Conservation (phyloP, 2,888 invertebrate genomes). For the Agriopis marginaria region DNA sequence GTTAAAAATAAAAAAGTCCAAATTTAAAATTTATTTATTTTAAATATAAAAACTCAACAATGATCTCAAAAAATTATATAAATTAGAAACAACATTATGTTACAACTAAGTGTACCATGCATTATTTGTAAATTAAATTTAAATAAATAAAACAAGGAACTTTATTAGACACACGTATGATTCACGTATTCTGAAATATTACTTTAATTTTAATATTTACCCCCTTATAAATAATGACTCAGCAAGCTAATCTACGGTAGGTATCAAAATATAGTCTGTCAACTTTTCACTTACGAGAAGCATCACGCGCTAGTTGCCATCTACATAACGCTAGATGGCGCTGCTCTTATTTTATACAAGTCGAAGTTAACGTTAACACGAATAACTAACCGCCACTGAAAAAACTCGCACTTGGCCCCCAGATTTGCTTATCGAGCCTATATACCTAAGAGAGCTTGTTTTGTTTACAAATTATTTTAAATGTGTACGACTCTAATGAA, state of each 20-base stretch:
- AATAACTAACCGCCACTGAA: no score
- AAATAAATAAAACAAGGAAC: slow-evolving; percentile 54
- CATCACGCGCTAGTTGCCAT: no score
- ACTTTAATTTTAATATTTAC: slow-evolving; percentile 33
- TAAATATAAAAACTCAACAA: slow-evolving; percentile 83
- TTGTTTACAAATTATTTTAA: slow-evolving; percentile 33
- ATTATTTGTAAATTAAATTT: slow-evolving; percentile 50
- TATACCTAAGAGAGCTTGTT: slow-evolving; percentile 1
- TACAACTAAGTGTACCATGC: slow-evolving; percentile 66
- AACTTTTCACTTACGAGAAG: no score
- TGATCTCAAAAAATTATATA: slow-evolving; percentile 76
- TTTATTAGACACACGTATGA: slow-evolving; percentile 53
- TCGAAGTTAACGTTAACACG: no score
- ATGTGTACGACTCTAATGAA: slow-evolving; percentile 62
- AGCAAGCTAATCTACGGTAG: no score
- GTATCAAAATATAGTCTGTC: no score
- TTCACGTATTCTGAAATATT: slow-evolving; percentile 31
- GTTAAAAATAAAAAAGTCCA: slow-evolving; percentile 40
- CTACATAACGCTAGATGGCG: no score
- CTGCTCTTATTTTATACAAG: no score
- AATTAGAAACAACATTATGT: slow-evolving; percentile 63
- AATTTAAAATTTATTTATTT: slow-evolving; percentile 63
- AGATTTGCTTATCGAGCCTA: no score
- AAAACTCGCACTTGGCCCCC: no score
- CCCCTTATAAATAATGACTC: no score